Percentiles rank a stretch among this genome's conserved stretches.
Evolutionary conservation across 1,140 invertebrate species (phyloP).

Genomic region (Nasonia vitripennis): DNA sequence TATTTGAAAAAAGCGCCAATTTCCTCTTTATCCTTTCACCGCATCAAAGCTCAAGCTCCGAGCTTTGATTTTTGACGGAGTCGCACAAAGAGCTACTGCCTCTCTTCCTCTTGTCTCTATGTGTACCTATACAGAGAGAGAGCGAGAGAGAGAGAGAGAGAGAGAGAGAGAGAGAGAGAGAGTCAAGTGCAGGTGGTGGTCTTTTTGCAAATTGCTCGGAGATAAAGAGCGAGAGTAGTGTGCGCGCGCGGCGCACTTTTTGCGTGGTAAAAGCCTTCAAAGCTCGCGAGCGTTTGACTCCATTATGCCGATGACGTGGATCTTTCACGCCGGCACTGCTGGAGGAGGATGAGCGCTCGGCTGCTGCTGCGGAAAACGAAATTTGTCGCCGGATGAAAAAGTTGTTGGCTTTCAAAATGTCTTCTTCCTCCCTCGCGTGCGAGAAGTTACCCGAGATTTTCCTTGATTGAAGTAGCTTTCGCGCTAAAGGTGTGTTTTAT

Average conservation of each 20-base stretch:
- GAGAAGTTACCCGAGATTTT: not conserved
- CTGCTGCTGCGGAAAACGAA: not conserved
- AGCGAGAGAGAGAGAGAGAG: not conserved
- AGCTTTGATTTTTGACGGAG: not conserved
- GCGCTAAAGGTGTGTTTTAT: not conserved
- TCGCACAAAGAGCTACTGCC: not conserved
- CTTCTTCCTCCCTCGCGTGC: not conserved
- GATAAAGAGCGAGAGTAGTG: not conserved
- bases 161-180: not conserved
- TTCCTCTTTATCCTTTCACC: too few species aligned
- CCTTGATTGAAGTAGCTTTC: not conserved
- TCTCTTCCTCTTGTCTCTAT: too few species aligned
- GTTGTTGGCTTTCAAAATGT: not conserved
- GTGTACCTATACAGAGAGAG: too few species aligned
- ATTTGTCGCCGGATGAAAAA: not conserved
- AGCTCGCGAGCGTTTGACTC: slow-evolving; percentile 11
- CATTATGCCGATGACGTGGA: slow-evolving; percentile 24
- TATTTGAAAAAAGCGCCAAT: too few species aligned
- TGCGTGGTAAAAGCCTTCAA: not conserved
- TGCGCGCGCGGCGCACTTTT: not conserved
- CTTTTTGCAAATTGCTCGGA: not conserved
- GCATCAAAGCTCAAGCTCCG: too few species aligned
- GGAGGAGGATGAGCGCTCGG: not conserved
- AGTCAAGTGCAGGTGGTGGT: not conserved
- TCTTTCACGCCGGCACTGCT: slow-evolving; percentile 2